Evolutionary conservation across 2,113 vertebrate genomes (phyloP).

Genomic region (Heterotis niloticus): DNA sequence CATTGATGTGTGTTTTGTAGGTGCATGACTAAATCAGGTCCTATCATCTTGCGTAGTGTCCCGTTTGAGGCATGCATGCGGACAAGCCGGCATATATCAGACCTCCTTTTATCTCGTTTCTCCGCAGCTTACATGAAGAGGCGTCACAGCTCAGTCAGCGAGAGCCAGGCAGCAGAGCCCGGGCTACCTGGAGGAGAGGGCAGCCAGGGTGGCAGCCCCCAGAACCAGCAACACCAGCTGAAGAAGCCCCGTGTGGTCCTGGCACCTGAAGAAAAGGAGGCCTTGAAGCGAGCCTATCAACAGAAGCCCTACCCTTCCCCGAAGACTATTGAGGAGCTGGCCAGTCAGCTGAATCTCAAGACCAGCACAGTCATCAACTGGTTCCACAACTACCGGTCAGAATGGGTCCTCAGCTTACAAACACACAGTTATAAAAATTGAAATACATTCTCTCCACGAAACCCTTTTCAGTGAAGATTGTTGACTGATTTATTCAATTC

Average conservation of each 20-base stretch:
- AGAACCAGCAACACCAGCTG: slow-evolving; percentile 80
- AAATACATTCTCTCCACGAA: too few relatives aligned
- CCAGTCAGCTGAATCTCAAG: slow-evolving; percentile 90
- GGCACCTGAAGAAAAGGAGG: slow-evolving; percentile 79
- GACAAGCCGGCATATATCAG: background rate
- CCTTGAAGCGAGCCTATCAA: slow-evolving; percentile 85
- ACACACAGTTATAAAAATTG: too few relatives aligned
- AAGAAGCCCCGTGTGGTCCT: slow-evolving; percentile 81
- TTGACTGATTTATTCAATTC: too few relatives aligned
- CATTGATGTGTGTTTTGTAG: too few relatives aligned
- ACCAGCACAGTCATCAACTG: slow-evolving; percentile 99
- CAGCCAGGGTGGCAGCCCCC: slow-evolving; percentile 77
- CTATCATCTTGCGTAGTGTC: too few relatives aligned
- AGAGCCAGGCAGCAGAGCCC: slow-evolving; percentile 71
- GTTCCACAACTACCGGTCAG: slow-evolving; percentile 98
- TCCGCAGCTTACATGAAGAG: slow-evolving; percentile 81
- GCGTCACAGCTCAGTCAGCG: slow-evolving; percentile 79
- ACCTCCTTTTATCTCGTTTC: background rate
- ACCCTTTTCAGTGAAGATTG: too few relatives aligned
- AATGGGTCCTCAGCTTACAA: too few relatives aligned
- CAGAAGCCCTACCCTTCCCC: slow-evolving; percentile 95
- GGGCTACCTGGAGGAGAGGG: slow-evolving; percentile 65
- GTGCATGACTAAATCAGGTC: too few relatives aligned
- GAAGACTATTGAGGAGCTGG: slow-evolving; percentile 97
- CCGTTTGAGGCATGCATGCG: too few relatives aligned